phyloP scores from a whole-genome alignment of 2,888 invertebrate species.

The Diarsia brunnea region DNA sequence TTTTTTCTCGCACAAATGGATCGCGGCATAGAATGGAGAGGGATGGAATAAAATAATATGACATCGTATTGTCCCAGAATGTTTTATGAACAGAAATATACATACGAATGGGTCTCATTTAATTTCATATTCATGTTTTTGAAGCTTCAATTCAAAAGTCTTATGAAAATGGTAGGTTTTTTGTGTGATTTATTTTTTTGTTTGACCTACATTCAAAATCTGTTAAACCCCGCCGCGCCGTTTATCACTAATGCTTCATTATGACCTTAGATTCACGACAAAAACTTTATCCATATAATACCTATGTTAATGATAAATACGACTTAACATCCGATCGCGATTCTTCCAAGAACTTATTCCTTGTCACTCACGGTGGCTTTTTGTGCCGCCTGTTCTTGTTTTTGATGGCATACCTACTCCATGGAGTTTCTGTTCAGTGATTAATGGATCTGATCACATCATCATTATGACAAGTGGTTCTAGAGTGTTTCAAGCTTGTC shows the following conservation, averaged over 20 bases:
- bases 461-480: neutral
- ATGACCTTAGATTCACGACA: neutral
- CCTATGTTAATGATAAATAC: neutral
- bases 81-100: slow-evolving; percentile 59
- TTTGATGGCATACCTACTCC: neutral
- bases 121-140: slow-evolving; percentile 61
- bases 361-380: no score
- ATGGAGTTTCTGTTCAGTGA: neutral
- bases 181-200: slow-evolving; percentile 8
- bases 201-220: neutral
- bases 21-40: slow-evolving; percentile 51
- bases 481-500: neutral
- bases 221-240: neutral
- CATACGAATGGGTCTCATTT: slow-evolving; percentile 53
- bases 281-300: neutral
- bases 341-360: no score
- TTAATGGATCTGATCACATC: neutral
- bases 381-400: neutral
- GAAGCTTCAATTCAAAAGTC: slow-evolving; percentile 47
- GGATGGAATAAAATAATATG: slow-evolving; percentile 68
- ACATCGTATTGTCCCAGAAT: slow-evolving; percentile 62
- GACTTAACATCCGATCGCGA: neutral
- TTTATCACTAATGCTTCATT: neutral
- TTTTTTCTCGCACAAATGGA: slow-evolving; percentile 62
- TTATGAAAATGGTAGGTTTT: slow-evolving; percentile 22